Evolutionary conservation across 1,140 invertebrate species (phyloP), one percentile per base, ranked within the genome.

Genomic region (Centruroides vittatus): DNA sequence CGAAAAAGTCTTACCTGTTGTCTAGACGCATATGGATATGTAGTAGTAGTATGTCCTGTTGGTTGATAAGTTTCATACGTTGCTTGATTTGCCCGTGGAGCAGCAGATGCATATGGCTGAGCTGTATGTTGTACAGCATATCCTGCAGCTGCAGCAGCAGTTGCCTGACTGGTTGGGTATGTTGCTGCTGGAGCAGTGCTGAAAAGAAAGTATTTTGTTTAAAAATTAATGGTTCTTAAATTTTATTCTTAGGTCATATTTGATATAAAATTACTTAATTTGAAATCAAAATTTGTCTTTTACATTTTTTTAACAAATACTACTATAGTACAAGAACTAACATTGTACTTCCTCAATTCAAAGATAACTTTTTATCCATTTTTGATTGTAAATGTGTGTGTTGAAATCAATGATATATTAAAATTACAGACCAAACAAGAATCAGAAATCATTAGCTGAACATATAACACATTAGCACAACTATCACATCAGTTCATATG

Each of bases 121-220:
- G 59, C 62, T 61, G 62, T 57, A 47, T 64, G 62, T 58, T 64
- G 59, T 47, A 64, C 59, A 61, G 62, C 61, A 58, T 64, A 64
- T 41, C 62, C 62, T 58, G 62, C 62, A 58, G 59, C 47, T 23
- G 57, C 53, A n/a, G 59, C 58, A 34, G 58, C 50, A 51, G 61
- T 50, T 55, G 64, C 34, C 47, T 61, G 60, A 56, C 53, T 60
- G 3, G 60, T 51, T 8, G 59, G 53, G 4, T 41, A 41, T 41
- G 41, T 41, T 41, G 57, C 35, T 11, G 62, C 57, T 61, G 59
- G 57, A 53, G 59, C 52, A 53, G 36, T 63, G 3, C 58, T 60
- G 10, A 23, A 56, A 62, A 50, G 53, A 35, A 4, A 11, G 2
- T 11, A 34, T n/a, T 36, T 36, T 36, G 35, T 36, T 8, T n/a